Conservation (phyloP, 2,888 invertebrate species). For the Choreutis nemorana region DNA sequence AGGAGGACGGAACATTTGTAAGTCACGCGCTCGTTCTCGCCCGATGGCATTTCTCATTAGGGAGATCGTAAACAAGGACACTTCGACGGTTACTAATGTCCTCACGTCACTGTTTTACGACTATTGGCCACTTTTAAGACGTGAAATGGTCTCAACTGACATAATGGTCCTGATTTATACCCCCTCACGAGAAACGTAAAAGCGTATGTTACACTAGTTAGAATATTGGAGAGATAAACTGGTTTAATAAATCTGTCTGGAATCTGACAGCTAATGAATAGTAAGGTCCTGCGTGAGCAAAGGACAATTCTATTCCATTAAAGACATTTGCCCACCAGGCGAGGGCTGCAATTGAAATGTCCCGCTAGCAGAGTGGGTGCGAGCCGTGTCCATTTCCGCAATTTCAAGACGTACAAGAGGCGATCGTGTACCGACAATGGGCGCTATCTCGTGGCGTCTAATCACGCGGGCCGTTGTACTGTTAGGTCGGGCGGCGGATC, state of each 20-base stretch:
- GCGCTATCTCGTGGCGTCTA: constrained; percentile 63
- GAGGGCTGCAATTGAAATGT: constrained; percentile 57
- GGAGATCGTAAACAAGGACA: constrained; percentile 49
- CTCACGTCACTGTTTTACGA: constrained; percentile 44
- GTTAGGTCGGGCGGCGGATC: constrained; percentile 43
- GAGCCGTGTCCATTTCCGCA: constrained; percentile 59
- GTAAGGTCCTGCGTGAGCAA: not conserved
- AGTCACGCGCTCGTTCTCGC: constrained; percentile 36
- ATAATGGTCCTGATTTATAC: constrained; percentile 31
- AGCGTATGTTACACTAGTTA: too few species aligned
- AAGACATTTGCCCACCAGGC: constrained; percentile 36
- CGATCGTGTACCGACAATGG: constrained; percentile 63
- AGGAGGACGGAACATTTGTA: constrained; percentile 29
- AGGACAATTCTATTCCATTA: constrained; percentile 31
- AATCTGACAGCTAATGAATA: too few species aligned
- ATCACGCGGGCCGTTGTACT: constrained; percentile 55
- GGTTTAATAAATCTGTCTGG: too few species aligned
- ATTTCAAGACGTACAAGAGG: constrained; percentile 59
- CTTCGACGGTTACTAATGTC: constrained; percentile 51
- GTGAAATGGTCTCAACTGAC: constrained; percentile 22
- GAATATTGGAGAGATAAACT: too few species aligned
- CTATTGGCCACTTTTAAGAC: constrained; percentile 35
- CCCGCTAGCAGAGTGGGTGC: constrained; percentile 55
- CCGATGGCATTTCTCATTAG: constrained; percentile 50
- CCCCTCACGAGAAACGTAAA: constrained; percentile 14